Base-by-base conservation (phyloP, 2,888 invertebrate genomes). In the Pheosia gnoma region DNA sequence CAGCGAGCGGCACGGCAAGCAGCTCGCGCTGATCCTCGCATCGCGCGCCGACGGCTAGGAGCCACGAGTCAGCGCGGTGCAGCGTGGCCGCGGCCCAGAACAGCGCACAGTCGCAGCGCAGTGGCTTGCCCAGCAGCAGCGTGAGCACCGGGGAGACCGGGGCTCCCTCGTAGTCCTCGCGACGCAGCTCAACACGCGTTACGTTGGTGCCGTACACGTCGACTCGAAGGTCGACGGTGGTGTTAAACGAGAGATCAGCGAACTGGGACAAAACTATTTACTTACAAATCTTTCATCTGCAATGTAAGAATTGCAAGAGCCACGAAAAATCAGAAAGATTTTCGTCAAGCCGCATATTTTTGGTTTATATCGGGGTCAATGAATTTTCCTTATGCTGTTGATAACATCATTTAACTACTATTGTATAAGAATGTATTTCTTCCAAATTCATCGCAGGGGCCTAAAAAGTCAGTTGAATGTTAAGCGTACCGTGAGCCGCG, bases 71-170 rank as follows among this genome's bases (percentile, higher is more conserved):
- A 4, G n/a, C 5, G n/a, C 4, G 47, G n/a, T 9, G 11, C 47
- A 47, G 47, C 47, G 47, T n/a, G 47, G 47, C 47, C 47, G 47
- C 47, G 5, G 47, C 47, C 47, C 47, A 47, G 47, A n/a, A 47
- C 47, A 47, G n/a, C 47, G 11, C n/a, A n/a, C 47, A 47, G 47
- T 47, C 47, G n/a, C 47, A 47, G n/a, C 11, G 47, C 47, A 47
- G 47, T n/a, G 47, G 47, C 11, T 47, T 9, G 11, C 5, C 4
- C 11, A 47, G 47, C 11, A 5, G 47, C n/a, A 47, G 47, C n/a
- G 11, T 47, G 47, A 47, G 47, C 47, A n/a, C 47, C 47, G 47
- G 47, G n/a, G n/a, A 11, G 11, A n/a, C 5, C 47, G n/a, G 5
- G 11, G 47, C 11, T 9, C 45, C n/a, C 11, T 47, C 4, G 47